These are phyloP conservation scores for Salvator merianae DNA, from an alignment of 2,113 vertebrate species.

Conservation along the genomic window DNA sequence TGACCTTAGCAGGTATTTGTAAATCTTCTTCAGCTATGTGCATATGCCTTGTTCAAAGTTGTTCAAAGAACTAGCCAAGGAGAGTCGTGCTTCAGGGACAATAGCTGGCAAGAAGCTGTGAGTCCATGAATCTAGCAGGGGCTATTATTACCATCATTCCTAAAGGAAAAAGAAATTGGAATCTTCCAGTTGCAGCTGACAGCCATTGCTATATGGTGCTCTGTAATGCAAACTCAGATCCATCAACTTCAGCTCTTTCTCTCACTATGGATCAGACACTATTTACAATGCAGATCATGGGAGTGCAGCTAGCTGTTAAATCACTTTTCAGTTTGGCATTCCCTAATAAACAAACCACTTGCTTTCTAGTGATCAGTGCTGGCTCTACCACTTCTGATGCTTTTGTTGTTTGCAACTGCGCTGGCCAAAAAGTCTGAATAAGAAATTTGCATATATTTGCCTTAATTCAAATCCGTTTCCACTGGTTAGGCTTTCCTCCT, in stretches of 20 bases:
- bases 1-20: too few species aligned
- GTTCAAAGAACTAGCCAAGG: background rate
- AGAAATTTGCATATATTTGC: slow-evolving; percentile 66
- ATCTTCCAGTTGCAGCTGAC: background rate
- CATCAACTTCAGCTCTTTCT: background rate
- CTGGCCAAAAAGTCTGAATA: slow-evolving; percentile 62
- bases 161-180: too few species aligned
- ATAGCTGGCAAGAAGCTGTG: background rate
- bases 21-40: too few species aligned
- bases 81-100: background rate
- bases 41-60: background rate
- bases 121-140: background rate
- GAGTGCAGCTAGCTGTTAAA: slow-evolving; percentile 16
- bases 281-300: background rate
- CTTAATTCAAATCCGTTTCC: slow-evolving; percentile 67
- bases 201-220: background rate
- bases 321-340: background rate
- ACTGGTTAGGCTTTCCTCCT: slow-evolving; percentile 39
- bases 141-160: background rate
- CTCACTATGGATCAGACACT: background rate
- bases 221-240: background rate
- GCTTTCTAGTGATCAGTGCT: slow-evolving; percentile 13
- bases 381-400: slow-evolving; percentile 27
- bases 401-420: slow-evolving; percentile 48
- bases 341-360: slow-evolving; percentile 6